Evolutionary conservation across 1,140 invertebrate genomes (phyloP), one percentile per base, ranked within the genome.

Genomic region (Plectrocnemia conspersa): DNA sequence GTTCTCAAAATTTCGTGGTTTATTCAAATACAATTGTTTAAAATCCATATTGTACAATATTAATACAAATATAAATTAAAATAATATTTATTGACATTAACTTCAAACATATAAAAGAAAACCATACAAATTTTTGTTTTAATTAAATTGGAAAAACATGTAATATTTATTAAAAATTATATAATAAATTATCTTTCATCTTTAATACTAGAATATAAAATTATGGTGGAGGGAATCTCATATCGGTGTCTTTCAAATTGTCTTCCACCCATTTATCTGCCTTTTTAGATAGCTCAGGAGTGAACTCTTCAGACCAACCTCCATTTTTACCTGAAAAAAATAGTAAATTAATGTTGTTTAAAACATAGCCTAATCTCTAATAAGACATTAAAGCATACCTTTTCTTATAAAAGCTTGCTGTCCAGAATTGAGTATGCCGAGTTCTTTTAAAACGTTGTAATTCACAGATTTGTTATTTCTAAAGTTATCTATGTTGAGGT

Each of bases 401-500:
- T 79, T 81, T 42, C 83, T 73, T 1, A 88, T 76, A 65, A 86
- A 86, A 4, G 63, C 67, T 27, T 76, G 70, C 52, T 78, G 72
- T 1, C 72, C 74, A 5, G 70, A 61, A 25, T 74, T 64, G 2
- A 81, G 64, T 1, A 85, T 71, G 7, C 74, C 74, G 6, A 79
- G 76, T 11, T 80, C 77, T 49, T 73, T 78, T 59, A 85, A 75
- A 48, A 81, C 73, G 32, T 81, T 74, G 49, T 70, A 78, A 67
- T 87, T 87, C 0, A 86, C 78, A n/a, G 81, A 80, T 38, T 76
- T 73, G 71, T 90, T 91, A 3, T 79, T 76, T 49, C 82, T 83
- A 66, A 91, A 90, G 62, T 80, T 84, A 16, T 82, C 73, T 59
- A 92, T 86, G 60, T 79, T 78, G 15, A 88, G 74, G 63, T 89